Evolutionary conservation across 2,113 vertebrate genomes (phyloP).

Genomic region (Maccullochella peelii): DNA sequence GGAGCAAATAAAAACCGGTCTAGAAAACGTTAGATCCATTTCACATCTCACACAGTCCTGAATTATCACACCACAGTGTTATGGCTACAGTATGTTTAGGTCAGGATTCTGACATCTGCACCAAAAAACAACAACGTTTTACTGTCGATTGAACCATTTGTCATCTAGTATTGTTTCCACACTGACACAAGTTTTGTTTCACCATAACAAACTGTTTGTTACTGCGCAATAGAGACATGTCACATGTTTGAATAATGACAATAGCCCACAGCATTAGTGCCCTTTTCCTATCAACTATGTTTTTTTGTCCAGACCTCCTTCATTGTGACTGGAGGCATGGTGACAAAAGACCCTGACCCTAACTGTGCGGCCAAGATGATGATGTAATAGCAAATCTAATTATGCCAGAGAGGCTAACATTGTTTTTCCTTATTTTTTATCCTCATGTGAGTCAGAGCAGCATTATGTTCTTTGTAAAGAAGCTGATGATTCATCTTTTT

Average conservation of each 20-base stretch:
- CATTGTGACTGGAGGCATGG: background rate
- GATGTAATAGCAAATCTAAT: slow-evolving; percentile 36
- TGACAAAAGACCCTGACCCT: slow-evolving; percentile 6
- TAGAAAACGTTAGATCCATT: background rate
- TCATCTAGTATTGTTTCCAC: background rate
- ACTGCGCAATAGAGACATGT: background rate
- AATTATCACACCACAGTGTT: background rate
- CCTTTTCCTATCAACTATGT: background rate
- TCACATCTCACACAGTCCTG: background rate
- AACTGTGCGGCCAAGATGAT: background rate
- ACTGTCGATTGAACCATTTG: slow-evolving; percentile 7
- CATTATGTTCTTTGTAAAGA: slow-evolving; percentile 32
- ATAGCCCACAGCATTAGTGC: background rate
- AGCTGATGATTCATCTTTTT: slow-evolving; percentile 46
- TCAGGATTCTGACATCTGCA: background rate
- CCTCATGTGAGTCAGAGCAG: slow-evolving; percentile 17
- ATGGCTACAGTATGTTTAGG: background rate
- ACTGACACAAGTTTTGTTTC: background rate
- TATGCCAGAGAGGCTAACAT: slow-evolving; percentile 11
- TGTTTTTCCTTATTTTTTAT: slow-evolving; percentile 28
- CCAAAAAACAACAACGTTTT: background rate
- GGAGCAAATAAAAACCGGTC: background rate
- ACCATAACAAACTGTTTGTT: background rate
- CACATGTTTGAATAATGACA: slow-evolving; percentile 26
- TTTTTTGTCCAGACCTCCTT: slow-evolving; percentile 20